Conservation (phyloP, 2,113 vertebrate genomes). For the Myocastor coypus region DNA sequence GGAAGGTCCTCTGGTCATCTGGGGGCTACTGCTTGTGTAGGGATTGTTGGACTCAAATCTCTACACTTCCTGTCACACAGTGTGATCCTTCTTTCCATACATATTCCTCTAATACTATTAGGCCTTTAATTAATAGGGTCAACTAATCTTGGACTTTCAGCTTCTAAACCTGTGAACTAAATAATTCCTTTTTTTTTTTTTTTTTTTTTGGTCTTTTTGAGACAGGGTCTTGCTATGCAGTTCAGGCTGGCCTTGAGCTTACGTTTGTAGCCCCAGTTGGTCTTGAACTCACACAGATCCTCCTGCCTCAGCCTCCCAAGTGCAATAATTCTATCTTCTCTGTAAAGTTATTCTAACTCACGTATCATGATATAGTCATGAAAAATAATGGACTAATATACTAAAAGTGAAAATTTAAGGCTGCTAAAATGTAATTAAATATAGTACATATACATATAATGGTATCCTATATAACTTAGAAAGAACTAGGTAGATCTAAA, state of each 20-base stretch:
- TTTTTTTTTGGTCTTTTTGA: too few relatives aligned
- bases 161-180: background rate
- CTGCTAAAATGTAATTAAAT: conserved; percentile 31
- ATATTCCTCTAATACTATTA: background rate
- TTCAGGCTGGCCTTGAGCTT: too few relatives aligned
- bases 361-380: background rate
- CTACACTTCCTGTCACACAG: background rate
- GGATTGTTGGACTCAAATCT: background rate
- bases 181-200: background rate
- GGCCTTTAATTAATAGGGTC: background rate
- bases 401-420: conserved; percentile 11
- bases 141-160: background rate
- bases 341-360: background rate
- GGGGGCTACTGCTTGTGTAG: background rate
- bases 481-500: conserved; percentile 25
- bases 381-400: background rate
- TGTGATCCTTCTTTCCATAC: background rate
- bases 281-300: too few relatives aligned
- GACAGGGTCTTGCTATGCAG: too few relatives aligned
- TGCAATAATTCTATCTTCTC: background rate
- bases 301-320: too few relatives aligned
- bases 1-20: background rate
- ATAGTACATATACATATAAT: background rate
- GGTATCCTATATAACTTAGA: background rate
- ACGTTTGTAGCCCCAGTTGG: too few relatives aligned